Conservation (phyloP, 2,888 invertebrate species). For the Nemurella pictetii region DNA sequence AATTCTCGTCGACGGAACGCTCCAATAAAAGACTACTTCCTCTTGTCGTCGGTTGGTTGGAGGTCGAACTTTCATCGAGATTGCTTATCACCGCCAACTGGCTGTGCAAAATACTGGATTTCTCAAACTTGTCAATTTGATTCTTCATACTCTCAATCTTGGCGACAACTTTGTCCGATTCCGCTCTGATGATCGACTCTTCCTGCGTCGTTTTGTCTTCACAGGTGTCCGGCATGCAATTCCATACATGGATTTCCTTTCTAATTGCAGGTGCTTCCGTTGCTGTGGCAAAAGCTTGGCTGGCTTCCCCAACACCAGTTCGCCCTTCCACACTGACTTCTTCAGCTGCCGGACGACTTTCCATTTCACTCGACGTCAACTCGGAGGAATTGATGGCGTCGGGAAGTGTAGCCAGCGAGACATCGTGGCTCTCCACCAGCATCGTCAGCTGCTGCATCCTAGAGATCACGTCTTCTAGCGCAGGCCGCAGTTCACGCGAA, state of each 20-base stretch:
- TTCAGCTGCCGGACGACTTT: no score
- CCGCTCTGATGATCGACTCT: background rate
- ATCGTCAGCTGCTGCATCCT: slow-evolving; percentile 9
- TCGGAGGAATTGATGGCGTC: background rate
- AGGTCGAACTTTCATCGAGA: background rate
- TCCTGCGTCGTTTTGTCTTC: background rate
- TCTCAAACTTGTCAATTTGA: background rate
- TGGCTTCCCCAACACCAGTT: background rate
- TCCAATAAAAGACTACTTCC: background rate
- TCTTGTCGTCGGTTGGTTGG: background rate
- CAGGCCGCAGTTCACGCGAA: slow-evolving; percentile 17
- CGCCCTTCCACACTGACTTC: background rate
- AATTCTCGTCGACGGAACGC: background rate
- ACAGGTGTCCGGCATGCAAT: background rate
- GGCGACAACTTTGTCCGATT: background rate
- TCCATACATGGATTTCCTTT: background rate
- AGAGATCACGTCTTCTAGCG: slow-evolving; percentile 7
- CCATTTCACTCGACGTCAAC: background rate
- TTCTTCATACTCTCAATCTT: background rate
- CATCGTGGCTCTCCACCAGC: background rate
- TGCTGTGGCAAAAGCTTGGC: background rate
- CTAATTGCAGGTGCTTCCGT: slow-evolving; percentile 3
- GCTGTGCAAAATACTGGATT: background rate
- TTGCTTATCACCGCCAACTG: background rate
- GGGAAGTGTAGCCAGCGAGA: background rate